Base-by-base conservation (phyloP, 2,888 invertebrate genomes). In the Spatulosminthurus flaviceps region DNA sequence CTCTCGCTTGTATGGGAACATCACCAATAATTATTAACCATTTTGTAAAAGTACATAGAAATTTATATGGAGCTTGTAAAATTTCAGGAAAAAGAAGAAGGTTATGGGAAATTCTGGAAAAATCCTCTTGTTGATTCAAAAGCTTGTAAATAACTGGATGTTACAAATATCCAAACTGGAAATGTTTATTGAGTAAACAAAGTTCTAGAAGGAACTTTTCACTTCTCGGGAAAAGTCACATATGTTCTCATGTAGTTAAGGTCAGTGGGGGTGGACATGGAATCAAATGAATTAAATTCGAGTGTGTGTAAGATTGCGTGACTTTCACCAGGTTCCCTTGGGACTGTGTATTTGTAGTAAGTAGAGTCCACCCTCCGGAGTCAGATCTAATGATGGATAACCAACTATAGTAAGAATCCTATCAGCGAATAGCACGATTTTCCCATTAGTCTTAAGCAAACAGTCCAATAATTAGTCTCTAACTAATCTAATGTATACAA, bases 151-250 rank as follows among this genome's bases (percentile, higher is more conserved):
- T n/a, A n/a, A n/a, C n/a, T n/a, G n/a, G n/a, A n/a, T n/a, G n/a
- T n/a, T n/a, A n/a, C n/a, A 64, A 22, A 60, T 64, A 13, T 22
- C 64, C 4, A 11, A 2, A 64, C 26, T 64, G 21, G 64, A 64
- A 64, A 64, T 64, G n/a, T 64, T 64, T 64, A 64, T 22, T 64
- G 9, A 24, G 64, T 64, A 64, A 4, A 51, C n/a, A 64, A 64
- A 64, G 24, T 24, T 11, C 4, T 19, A 26, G 2, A 64, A 26
- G 4, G 64, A 64, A 22, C 2, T 64, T 64, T 24, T 26, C 64
- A 64, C 2, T 24, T 26, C 13, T 24, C 24, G 60, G 64, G 24
- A 64, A n/a, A n/a, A n/a, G n/a, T n/a, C n/a, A n/a, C n/a, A n/a
- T n/a, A n/a, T n/a, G n/a, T 64, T 21, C 11, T 9, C 22, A 64